Base-by-base conservation (phyloP, 2,113 vertebrate genomes). In the Tenebrosternarchus preto region DNA sequence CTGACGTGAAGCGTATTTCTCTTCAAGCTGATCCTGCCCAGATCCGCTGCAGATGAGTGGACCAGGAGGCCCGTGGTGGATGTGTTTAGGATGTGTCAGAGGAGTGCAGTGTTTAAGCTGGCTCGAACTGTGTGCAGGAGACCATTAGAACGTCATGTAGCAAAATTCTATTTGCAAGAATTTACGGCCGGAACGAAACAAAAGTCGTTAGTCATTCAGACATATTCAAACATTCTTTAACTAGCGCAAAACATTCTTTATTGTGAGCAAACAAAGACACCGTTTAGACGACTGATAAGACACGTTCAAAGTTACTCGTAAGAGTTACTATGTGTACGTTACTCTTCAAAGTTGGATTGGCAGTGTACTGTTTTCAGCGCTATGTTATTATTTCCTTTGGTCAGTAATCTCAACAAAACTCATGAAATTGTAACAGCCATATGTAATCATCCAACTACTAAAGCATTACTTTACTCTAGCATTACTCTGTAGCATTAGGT, bases 191-290 rank as follows among this genome's bases (percentile, higher is more conserved):
- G 19, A 61, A 66, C 33, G 17, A 68, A 68, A 39, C 64, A 39
- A 66, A 63, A 63, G 60, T 29, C 31, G 22, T 68, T 68, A 68
- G 64, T 68, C 64, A 68, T 22, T 68, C 2, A 22, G 33, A 68
- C 64, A 68, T 22, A 39, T 39, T 17, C 19, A 68, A 68, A 39
- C 64, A 68, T n/a, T 68, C 31, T 39, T 68, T 68, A 22, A 22
- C 6, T 39, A 68, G 39, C 39, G 19, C 64, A 68, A 68, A 68
- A 68, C 64, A 68, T 36, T 68, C 31, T 68, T 68, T 20, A 2
- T 66, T 33, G 17, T 66, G 27, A 2, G 2, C 8, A 66, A 66
- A 66, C 33, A 66, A 15, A 33, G 29, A 20, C 15, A 33, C 63
- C 33, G 5, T 33, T 33, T 33, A 20, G 29, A 66, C 20, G 19